Conservation (phyloP, 2,113 vertebrate species). For the Podilymbus podiceps region DNA sequence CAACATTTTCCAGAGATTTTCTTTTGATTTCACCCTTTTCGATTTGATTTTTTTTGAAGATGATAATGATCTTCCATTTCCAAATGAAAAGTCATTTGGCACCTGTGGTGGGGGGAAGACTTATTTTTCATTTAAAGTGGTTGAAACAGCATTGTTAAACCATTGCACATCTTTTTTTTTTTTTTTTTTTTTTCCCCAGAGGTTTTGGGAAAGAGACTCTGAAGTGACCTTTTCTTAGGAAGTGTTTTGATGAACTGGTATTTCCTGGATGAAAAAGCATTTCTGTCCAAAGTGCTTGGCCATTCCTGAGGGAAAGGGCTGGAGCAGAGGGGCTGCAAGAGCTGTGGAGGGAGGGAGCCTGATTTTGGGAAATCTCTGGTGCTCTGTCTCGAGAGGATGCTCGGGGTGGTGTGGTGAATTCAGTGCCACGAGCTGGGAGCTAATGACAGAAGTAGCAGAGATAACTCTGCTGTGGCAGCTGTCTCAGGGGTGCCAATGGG, state of each 20-base stretch:
- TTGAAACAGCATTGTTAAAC: slow-evolving; percentile 39
- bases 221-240: slow-evolving; percentile 52
- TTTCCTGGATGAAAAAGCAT: slow-evolving; percentile 14
- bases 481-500: background rate
- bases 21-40: slow-evolving; percentile 19
- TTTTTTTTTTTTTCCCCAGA: background rate
- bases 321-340: background rate
- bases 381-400: background rate
- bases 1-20: slow-evolving; percentile 39
- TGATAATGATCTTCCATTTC: slow-evolving; percentile 35
- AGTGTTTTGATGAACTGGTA: slow-evolving; percentile 32
- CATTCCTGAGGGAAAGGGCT: background rate
- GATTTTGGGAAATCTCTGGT: background rate
- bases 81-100: slow-evolving; percentile 55
- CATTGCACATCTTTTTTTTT: background rate
- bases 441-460: background rate
- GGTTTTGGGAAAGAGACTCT: slow-evolving; percentile 24
- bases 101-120: background rate
- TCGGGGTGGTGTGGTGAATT: background rate
- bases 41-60: slow-evolving; percentile 14
- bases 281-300: background rate
- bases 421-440: accelerated
- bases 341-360: background rate
- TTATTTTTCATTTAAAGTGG: slow-evolving; percentile 41
- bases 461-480: accelerated